A percentile compares a stretch with the other conserved stretches of the same genome.
Evolutionary conservation across 2,113 vertebrate species (phyloP).

Genomic region (Motacilla tschutschensis): DNA sequence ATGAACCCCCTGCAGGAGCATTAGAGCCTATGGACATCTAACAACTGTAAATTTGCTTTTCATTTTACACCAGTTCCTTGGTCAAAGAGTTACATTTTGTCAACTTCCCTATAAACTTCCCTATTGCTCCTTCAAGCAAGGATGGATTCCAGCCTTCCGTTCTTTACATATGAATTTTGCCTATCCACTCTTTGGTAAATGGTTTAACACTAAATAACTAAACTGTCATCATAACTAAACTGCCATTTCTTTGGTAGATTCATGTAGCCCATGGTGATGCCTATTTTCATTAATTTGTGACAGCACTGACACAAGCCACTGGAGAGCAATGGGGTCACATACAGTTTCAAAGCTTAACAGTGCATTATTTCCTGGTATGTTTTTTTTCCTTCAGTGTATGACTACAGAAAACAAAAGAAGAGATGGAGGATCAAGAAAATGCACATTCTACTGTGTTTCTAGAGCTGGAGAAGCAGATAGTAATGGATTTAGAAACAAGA

Average conservation of each 20-base stretch:
- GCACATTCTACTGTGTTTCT: conserved; percentile 57
- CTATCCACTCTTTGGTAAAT: not conserved
- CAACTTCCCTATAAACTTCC: not conserved
- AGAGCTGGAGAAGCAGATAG: conserved; percentile 61
- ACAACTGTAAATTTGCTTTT: not conserved
- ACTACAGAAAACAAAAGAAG: conserved; percentile 50
- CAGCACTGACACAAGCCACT: not conserved
- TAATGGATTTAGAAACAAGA: conserved; percentile 52
- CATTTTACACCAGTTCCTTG: not conserved
- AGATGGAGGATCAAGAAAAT: conserved; percentile 51
- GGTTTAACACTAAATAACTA: not conserved
- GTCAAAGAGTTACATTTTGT: not conserved
- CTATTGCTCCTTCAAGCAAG: not conserved
- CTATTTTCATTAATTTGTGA: not conserved
- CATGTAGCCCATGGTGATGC: not conserved
- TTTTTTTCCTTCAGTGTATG: conserved; percentile 21
- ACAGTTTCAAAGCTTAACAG: not conserved
- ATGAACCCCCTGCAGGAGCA: not conserved
- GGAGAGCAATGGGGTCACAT: not conserved
- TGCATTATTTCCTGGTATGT: not conserved
- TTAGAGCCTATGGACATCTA: not conserved
- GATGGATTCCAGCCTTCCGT: not conserved
- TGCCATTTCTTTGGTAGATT: not conserved
- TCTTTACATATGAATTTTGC: not conserved
- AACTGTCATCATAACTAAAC: not conserved